A percentile compares a stretch with the other conserved stretches of the same genome.
Evolutionary conservation across 2,888 invertebrate species (phyloP).

Genomic region (Polyploca ridens): DNA sequence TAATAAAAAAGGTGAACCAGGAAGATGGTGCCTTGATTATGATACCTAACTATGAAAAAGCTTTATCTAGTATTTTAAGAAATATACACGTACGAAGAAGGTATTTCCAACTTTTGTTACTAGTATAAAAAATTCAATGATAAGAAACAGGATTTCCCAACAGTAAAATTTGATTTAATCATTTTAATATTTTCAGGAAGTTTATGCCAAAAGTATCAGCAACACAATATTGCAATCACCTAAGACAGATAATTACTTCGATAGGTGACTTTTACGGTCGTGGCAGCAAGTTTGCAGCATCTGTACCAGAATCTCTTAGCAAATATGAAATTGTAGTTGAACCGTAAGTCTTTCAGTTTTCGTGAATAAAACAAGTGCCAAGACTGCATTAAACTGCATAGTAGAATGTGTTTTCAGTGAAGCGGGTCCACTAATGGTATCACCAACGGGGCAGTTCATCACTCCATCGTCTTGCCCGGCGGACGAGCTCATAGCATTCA

Average conservation of each 20-base stretch:
- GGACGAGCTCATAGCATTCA: conserved; percentile 92
- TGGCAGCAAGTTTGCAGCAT: conserved; percentile 86
- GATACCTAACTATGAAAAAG: conserved; percentile 93
- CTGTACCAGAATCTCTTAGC: conserved; percentile 89
- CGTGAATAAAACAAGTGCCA: neutral
- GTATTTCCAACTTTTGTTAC: conserved; percentile 67
- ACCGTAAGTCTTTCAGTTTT: conserved; percentile 87
- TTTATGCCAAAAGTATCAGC: conserved; percentile 96
- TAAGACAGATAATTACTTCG: conserved; percentile 93
- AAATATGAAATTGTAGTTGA: conserved; percentile 94
- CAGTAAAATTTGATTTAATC: conserved; percentile 40
- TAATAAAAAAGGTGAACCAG: conserved; percentile 91
- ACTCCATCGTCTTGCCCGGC: conserved; percentile 96
- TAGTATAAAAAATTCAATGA: neutral
- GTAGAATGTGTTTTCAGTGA: conserved; percentile 85
- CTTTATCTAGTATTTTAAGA: conserved; percentile 92
- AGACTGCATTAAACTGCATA: neutral
- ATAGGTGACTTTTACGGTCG: conserved; percentile 87
- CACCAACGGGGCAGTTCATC: conserved; percentile 96
- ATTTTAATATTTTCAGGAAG: conserved; percentile 85
- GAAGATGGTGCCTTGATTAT: conserved; percentile 89
- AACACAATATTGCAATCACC: conserved; percentile 92
- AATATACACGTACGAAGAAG: conserved; percentile 93
- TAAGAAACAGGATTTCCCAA: neutral
- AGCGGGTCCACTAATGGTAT: conserved; percentile 96